Base-by-base conservation (phyloP, 2,888 invertebrate genomes). In the Eurytoma californica region DNA sequence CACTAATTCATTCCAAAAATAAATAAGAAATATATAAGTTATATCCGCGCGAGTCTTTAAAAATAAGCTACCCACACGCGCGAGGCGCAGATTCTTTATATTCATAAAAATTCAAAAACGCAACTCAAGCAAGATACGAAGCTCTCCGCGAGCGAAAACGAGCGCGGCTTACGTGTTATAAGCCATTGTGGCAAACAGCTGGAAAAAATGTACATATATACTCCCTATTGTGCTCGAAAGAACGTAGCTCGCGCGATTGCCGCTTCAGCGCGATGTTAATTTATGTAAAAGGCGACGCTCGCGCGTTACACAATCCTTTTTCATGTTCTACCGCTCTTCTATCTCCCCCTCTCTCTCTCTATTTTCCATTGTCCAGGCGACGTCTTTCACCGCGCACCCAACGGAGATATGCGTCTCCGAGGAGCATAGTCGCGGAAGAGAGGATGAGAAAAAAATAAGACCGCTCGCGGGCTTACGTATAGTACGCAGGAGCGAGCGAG, bases 281-380 rank as follows among this genome's bases (percentile, higher is more conserved):
- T 79, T 79, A 79, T 79, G 74, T 79, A 70, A 74, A 79, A 79
- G 69, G 39, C 65, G 66, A 69, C 24, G 51, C 68, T 39, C 39
- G 68, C 57, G 74, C 65, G 68, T 79, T 75, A 66, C 69, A 79
- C 70, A 79, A 74, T 66, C 69, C 58, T 79, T 69, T 74, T 70
- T 79, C 63, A 49, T n/a, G 18, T 63, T 39, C 7, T 7, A 4
- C 39, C 39, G 14, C 65, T 49, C 51, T 58, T 49, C 61, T 30
- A n/a, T 66, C 39, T 66, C 49, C 4, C 28, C n/a, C 30, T 24
- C 51, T 16, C 16, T 66, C 66, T 66, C 66, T 28, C 20, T 49
- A 18, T 61, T 60, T 72, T 49, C 57, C 68, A 53, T 68, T 57
- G 39, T 57, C 51, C 51, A 16, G 4, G 13, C 28, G 51, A 20